Base-by-base conservation (phyloP, 2,797 vertebrate species). In the Sebastiscus albofasciatus region DNA sequence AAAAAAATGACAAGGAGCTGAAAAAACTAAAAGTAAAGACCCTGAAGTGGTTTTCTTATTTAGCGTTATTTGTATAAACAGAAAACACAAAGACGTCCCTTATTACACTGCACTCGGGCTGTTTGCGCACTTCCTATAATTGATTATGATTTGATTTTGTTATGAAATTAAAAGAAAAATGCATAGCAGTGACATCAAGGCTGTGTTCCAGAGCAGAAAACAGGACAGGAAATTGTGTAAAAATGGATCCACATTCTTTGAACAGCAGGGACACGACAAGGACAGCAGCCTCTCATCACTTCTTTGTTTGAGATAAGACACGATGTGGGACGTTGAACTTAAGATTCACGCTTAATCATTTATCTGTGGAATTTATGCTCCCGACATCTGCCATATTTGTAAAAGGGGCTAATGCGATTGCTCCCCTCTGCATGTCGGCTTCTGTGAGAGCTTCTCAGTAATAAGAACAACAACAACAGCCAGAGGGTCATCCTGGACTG, bases 401-500 rank as follows among this genome's bases (percentile, higher is more conserved):
- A 56, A 36, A 62, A 26, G 8, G 13, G 61, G 36, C 2, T 56
- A 46, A 84, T 13, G 5, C 27, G 61, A 74, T 52, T 20, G 18
- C 13, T 42, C 9, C 18, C 36, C 20, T 33, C 31, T 46, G 59
- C 33, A 73, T 54, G 68, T 39, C 72, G 11, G 39, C 18, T 49
- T 74, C 78, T 68, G 61, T 27, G 55, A 67, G 68, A 84, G 55
- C 69, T 61, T 61, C 74, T 75, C 12, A 61, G 29, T 36, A 76
- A 75, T 16, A 85, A 81, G 14, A 79, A 77, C n/a, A 77, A 61
- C 69, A 73, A 77, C 85, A 87, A 62, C 82, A 83, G 61, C 61
- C 77, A n/a, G 31, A 69, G 79, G 70, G 66, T 69, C 62, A 60
- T 31, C 20, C 13, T 80, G 49, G 80, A 31, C 59, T 82, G 87